Evolutionary conservation across 2,888 invertebrate species (phyloP), one percentile per base, ranked within the genome.

Genomic region (Molorchus minor): DNA sequence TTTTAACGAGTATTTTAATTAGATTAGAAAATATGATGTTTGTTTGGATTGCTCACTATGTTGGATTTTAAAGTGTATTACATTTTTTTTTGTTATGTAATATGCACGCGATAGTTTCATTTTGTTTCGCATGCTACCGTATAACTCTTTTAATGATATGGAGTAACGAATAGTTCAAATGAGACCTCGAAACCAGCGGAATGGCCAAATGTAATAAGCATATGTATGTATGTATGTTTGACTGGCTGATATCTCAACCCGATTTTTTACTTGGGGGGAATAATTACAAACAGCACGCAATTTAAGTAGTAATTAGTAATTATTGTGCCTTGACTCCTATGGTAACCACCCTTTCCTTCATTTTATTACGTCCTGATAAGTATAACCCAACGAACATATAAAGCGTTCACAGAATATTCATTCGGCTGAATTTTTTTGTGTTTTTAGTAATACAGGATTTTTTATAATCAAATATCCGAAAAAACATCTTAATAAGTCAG

Each of bases 241-340:
- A n/a, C 40, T 49, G 41, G 58, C 35, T 49, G 36, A 61, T 64
- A 70, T 68, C 63, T 66, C 70, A 70, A 68, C 67, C 70, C 69
- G 74, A 76, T 76, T 76, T 74, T 74, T 74, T 71, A 75, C 71
- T 72, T 69, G 65, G 62, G 64, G n/a, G 66, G 68, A 70, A 75
- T 77, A 78, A 78, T 77, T 75, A 74, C 76, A 61, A 72, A 67
- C 69, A 54, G 73, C 78, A 78, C 78, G 78, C 77, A 77, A 78
- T 77, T 78, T 76, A 75, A 72, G 72, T 75, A 77, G 76, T 76
- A 76, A 76, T 76, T 74, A 75, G 72, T 73, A 72, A 76, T 76
- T 73, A 74, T 72, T 72, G 72, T 70, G 59, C 64, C 70, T 64
- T 64, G 60, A 52, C 41, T 56, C 62, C 54, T 61, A 43, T 40